Evolutionary conservation across 1,140 invertebrate genomes (phyloP).

Genomic region (Drosophila arawakana): DNA sequence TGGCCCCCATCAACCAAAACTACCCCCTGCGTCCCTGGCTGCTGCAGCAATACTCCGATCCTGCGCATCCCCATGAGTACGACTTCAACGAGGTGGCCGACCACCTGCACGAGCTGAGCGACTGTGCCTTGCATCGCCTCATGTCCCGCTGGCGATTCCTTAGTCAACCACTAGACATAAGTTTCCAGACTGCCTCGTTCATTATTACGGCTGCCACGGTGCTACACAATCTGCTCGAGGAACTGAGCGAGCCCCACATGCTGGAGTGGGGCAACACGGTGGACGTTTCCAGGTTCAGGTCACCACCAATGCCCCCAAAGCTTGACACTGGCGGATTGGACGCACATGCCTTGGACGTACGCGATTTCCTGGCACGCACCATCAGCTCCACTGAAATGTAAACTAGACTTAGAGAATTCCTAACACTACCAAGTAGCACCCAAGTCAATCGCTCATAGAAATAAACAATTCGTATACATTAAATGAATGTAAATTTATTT

Average conservation of each 20-base stretch:
- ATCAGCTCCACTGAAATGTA: constrained; percentile 75
- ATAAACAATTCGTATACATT: constrained; percentile 39
- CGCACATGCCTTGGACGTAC: constrained; percentile 33
- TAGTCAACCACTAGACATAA: constrained; percentile 64
- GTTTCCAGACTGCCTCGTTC: constrained; percentile 66
- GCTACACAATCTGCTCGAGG: constrained; percentile 72
- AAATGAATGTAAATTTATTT: constrained; percentile 56
- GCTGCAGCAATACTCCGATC: constrained; percentile 64
- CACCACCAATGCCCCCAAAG: constrained; percentile 4
- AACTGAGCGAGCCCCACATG: constrained; percentile 60
- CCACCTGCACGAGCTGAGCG: constrained; percentile 64
- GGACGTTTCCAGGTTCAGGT: constrained; percentile 51
- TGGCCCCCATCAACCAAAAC: constrained; percentile 57
- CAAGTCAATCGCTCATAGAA: not conserved
- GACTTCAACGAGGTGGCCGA: constrained; percentile 77
- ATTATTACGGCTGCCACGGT: constrained; percentile 71
- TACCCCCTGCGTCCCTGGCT: constrained; percentile 73
- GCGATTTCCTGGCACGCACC: constrained; percentile 68
- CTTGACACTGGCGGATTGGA: constrained; percentile 2
- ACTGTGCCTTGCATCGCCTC: constrained; percentile 65
- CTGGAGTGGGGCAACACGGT: constrained; percentile 67
- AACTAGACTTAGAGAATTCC: not conserved
- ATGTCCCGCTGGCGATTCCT: constrained; percentile 78
- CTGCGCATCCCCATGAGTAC: constrained; percentile 61
- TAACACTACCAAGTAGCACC: too few species aligned